These are phyloP conservation scores for Paradisaea rubra DNA, from an alignment of 2,113 vertebrate species.

Conservation along the genomic window DNA sequence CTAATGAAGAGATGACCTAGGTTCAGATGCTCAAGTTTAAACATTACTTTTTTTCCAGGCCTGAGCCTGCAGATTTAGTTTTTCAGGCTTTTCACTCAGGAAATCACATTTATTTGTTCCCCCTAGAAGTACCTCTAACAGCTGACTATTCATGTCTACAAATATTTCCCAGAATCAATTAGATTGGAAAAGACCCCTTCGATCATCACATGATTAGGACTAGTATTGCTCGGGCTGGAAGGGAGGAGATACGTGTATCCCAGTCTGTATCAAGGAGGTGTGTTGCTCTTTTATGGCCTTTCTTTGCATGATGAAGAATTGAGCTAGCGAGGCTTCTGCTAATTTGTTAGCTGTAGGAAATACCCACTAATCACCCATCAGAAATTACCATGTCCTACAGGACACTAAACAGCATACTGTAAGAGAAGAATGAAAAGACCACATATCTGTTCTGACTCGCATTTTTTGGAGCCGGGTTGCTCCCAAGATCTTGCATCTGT, in stretches of 20 bases:
- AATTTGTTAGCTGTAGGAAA: neutral
- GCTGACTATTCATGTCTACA: neutral
- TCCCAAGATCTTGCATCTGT: neutral
- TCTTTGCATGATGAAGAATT: neutral
- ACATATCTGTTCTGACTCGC: fast-evolving
- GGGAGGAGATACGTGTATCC: fast-evolving
- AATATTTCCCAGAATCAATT: neutral
- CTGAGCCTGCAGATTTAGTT: neutral
- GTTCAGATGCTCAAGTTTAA: neutral
- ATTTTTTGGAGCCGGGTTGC: neutral
- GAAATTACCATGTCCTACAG: neutral
- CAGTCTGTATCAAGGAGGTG: neutral
- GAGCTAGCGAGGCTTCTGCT: neutral
- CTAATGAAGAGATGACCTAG: neutral
- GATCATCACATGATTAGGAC: neutral
- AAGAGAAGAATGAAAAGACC: neutral
- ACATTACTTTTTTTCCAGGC: neutral
- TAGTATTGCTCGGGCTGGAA: neutral
- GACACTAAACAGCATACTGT: neutral
- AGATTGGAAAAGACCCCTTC: neutral
- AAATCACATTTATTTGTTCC: neutral
- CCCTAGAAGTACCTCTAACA: neutral
- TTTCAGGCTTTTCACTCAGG: neutral
- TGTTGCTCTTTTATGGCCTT: neutral
- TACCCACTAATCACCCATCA: neutral